Conservation (phyloP, 2,113 vertebrate genomes). For the Tupaia chinensis region DNA sequence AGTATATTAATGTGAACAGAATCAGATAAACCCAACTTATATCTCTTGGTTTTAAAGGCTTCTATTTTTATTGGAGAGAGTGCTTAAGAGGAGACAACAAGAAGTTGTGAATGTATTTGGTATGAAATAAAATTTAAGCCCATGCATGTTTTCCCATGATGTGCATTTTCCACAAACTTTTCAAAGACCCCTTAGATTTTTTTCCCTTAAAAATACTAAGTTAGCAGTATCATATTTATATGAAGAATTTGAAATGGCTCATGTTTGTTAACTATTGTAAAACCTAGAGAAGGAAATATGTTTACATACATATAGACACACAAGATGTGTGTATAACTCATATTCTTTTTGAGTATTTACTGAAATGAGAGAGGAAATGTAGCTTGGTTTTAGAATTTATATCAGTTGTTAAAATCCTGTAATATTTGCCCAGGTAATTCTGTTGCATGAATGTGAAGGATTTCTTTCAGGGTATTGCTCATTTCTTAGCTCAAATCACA, state of each 20-base stretch:
- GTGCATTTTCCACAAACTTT: no score
- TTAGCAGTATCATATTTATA: not conserved
- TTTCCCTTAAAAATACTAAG: slow-evolving; percentile 25
- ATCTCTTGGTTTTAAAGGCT: slow-evolving; percentile 18
- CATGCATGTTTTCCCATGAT: no score
- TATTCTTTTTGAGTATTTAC: not conserved
- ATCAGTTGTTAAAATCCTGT: not conserved
- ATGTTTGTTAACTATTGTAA: not conserved
- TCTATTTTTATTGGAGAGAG: slow-evolving; percentile 24
- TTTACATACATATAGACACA: not conserved
- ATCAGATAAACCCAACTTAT: not conserved
- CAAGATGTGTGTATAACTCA: not conserved
- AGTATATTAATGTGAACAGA: slow-evolving; percentile 27
- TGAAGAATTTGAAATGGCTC: slow-evolving; percentile 9
- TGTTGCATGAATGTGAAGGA: not conserved
- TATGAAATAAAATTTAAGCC: no score
- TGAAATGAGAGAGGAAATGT: not conserved
- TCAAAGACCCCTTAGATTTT: not conserved
- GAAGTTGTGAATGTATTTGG: no score
- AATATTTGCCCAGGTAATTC: not conserved
- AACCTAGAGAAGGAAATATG: not conserved
- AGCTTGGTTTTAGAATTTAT: not conserved
- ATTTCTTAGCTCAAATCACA: not conserved
- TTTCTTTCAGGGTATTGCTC: not conserved
- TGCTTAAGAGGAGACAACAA: not conserved